Evolutionary conservation across 2,113 vertebrate species (phyloP).

Genomic region (Siniperca knerii): DNA sequence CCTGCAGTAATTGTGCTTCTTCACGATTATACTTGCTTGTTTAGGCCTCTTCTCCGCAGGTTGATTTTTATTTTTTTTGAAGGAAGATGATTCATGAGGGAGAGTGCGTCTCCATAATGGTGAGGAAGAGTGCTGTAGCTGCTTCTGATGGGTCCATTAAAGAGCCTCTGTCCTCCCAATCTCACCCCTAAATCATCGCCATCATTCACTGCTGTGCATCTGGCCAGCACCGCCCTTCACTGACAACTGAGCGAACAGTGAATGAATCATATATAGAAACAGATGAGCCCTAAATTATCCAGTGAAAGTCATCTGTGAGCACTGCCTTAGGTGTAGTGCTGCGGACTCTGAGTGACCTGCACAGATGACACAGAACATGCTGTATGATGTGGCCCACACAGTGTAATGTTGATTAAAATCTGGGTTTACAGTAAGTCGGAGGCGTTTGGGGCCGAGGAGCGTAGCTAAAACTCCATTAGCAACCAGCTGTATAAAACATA

Average conservation of each 20-base stretch:
- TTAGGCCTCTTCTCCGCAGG: conserved; percentile 12
- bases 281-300: conserved; percentile 56
- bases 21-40: conserved; percentile 6
- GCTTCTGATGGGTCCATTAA: conserved; percentile 63
- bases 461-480: conserved; percentile 42
- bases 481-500: conserved; percentile 48
- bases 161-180: conserved; percentile 44
- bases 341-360: conserved; percentile 31
- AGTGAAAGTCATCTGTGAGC: conserved; percentile 1
- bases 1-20: conserved; percentile 15
- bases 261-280: conserved; percentile 53
- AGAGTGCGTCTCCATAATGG: neutral
- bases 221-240: conserved; percentile 9
- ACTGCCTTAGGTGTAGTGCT: conserved; percentile 7
- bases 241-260: conserved; percentile 40
- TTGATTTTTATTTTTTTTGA: conserved; percentile 1
- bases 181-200: conserved; percentile 56
- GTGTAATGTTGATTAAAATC: conserved; percentile 60
- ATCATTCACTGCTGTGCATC: conserved; percentile 42
- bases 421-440: conserved; percentile 49
- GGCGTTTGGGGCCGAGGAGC: conserved; percentile 28
- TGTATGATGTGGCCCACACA: conserved; percentile 11
- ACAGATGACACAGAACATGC: conserved; percentile 23
- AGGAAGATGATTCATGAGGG: conserved; percentile 37
- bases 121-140: conserved; percentile 24